These are phyloP conservation scores for Spilarctia lutea DNA, from an alignment of 2,888 invertebrate species.

Conservation along the genomic window DNA sequence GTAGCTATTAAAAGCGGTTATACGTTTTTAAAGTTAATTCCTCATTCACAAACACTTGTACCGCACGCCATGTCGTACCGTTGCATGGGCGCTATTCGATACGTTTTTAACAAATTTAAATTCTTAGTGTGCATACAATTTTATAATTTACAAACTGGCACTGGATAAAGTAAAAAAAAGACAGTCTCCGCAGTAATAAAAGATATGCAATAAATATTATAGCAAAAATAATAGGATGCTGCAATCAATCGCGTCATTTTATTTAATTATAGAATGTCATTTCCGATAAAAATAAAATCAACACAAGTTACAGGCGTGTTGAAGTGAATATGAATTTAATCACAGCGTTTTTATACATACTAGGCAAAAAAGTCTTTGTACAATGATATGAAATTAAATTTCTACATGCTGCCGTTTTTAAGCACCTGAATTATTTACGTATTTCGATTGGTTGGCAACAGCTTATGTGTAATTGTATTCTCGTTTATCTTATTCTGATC, in stretches of 20 bases:
- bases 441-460: too few relatives aligned
- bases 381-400: not conserved
- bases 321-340: not conserved
- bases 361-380: too few relatives aligned
- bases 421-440: too few relatives aligned
- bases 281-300: not conserved
- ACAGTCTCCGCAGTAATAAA: not conserved
- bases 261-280: not conserved
- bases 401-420: not conserved
- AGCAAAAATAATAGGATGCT: too few relatives aligned
- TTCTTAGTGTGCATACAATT: not conserved
- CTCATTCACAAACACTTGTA: not conserved
- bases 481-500: too few relatives aligned
- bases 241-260: too few relatives aligned
- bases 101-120: not conserved
- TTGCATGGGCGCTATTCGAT: not conserved
- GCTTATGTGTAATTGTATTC: too few relatives aligned
- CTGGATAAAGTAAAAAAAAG: not conserved
- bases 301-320: not conserved
- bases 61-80: too few relatives aligned
- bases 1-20: too few relatives aligned
- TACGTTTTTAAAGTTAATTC: not conserved
- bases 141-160: not conserved
- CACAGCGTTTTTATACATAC: not conserved
- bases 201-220: not conserved